Conservation (phyloP, 2,888 invertebrate genomes). For the Mamestra brassicae region DNA sequence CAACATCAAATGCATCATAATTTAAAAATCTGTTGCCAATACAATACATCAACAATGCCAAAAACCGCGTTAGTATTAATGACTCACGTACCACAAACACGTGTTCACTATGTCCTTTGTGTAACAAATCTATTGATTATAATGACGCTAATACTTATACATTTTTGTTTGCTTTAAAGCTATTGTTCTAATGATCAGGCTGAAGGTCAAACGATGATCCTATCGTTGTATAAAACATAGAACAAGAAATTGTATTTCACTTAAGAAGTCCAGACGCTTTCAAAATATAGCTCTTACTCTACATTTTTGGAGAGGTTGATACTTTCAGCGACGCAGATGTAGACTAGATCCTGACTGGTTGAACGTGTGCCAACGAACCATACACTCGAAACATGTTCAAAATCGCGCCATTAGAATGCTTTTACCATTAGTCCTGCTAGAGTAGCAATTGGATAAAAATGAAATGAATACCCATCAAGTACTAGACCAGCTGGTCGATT, state of each 20-base stretch:
- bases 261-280: not conserved
- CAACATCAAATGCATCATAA: constrained; percentile 82
- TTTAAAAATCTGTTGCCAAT: constrained; percentile 79
- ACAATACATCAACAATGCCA: constrained; percentile 89
- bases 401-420: not conserved
- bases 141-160: constrained; percentile 54
- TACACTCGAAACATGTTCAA: not conserved
- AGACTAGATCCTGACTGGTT: not conserved
- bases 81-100: constrained; percentile 90
- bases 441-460: not conserved
- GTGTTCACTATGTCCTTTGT: constrained; percentile 86
- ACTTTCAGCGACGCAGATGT: no score
- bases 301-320: no score
- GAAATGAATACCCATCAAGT: no score
- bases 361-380: not conserved
- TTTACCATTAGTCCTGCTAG: not conserved
- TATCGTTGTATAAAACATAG: not conserved
- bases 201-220: constrained; percentile 61
- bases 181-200: constrained; percentile 65
- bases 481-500: not conserved
- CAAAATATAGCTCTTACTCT: not conserved
- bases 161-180: constrained; percentile 62
- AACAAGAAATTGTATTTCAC: not conserved
- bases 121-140: constrained; percentile 77
- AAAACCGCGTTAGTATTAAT: constrained; percentile 84